Evolutionary conservation across 1,140 invertebrate genomes (phyloP).

Genomic region (Zaprionus davidi): DNA sequence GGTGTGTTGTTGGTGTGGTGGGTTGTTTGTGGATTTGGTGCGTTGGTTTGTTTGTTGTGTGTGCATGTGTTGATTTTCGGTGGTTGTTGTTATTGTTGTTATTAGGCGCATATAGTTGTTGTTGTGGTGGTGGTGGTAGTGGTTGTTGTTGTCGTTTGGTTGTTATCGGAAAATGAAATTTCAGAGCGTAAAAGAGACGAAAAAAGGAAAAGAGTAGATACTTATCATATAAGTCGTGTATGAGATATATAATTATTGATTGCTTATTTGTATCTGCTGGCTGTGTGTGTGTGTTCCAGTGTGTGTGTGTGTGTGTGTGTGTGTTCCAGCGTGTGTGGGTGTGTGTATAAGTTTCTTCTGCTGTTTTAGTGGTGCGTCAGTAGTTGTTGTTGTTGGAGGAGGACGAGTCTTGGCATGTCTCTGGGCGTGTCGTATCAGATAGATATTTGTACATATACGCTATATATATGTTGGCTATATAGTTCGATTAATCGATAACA

Average conservation of each 20-base stretch:
- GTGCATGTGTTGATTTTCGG: constrained; percentile 36
- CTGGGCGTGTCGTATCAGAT: constrained; percentile 16
- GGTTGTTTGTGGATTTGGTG: constrained; percentile 9
- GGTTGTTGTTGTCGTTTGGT: constrained; percentile 61
- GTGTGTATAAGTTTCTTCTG: constrained; percentile 19
- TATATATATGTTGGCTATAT: constrained; percentile 10
- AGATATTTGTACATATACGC: constrained; percentile 12
- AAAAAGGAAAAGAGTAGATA: constrained; percentile 82
- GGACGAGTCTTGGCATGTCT: constrained; percentile 15
- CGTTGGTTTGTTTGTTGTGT: constrained; percentile 33
- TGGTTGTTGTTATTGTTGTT: constrained; percentile 24
- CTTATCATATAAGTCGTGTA: constrained; percentile 83
- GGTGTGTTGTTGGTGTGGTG: constrained; percentile 31
- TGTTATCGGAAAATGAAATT: constrained; percentile 77
- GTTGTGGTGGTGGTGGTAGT: constrained; percentile 43
- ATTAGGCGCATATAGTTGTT: constrained; percentile 46
- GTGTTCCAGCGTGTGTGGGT: constrained; percentile 3
- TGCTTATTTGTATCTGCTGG: constrained; percentile 62
- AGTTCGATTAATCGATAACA: constrained; percentile 21
- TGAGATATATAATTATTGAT: constrained; percentile 74
- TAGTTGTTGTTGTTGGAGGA: constrained; percentile 14
- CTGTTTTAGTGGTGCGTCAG: constrained; percentile 62
- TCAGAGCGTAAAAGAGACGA: constrained; percentile 82
- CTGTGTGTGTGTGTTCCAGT: constrained; percentile 38
- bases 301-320: constrained; percentile 10